phyloP scores from a whole-genome alignment of 2,797 vertebrate genomes.

The Sebastolobus altivelis region DNA sequence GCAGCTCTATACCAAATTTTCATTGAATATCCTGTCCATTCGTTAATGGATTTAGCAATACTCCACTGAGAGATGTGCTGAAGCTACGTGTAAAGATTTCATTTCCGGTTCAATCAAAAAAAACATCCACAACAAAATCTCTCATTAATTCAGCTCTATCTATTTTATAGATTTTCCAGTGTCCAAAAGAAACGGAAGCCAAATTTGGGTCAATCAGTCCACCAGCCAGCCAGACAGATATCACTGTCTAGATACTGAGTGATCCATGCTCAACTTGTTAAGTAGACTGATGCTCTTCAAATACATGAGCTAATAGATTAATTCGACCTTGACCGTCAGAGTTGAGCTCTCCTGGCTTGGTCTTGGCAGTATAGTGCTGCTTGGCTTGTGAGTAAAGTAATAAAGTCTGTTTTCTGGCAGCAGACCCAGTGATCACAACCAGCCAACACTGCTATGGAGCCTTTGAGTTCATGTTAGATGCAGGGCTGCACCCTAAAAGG shows the following conservation, averaged over 20 bases:
- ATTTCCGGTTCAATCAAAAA: background rate
- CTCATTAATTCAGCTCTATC: background rate
- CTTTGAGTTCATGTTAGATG: constrained; percentile 18
- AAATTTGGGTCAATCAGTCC: background rate
- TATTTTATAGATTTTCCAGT: background rate
- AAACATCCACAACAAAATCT: background rate
- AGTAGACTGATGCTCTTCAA: background rate
- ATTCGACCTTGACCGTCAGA: constrained; percentile 31
- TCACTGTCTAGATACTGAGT: background rate
- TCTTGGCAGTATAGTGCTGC: constrained; percentile 13
- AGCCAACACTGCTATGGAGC: constrained; percentile 9
- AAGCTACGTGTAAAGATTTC: background rate
- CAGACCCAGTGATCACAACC: background rate
- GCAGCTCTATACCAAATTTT: background rate
- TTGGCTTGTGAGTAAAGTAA: constrained; percentile 24
- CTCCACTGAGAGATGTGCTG: background rate
- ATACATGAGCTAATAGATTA: constrained; percentile 15
- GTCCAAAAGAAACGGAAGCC: background rate
- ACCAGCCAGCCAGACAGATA: background rate
- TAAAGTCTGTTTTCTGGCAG: constrained; percentile 40
- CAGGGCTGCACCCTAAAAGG: background rate
- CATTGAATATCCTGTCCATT: background rate
- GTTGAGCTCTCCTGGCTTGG: constrained; percentile 10
- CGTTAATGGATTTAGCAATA: background rate
- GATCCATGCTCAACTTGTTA: constrained; percentile 3